A percentile compares a stretch with the other conserved stretches of the same genome.
phyloP scores from a whole-genome alignment of 2,797 vertebrate genomes.

The Notolabrus celidotus region DNA sequence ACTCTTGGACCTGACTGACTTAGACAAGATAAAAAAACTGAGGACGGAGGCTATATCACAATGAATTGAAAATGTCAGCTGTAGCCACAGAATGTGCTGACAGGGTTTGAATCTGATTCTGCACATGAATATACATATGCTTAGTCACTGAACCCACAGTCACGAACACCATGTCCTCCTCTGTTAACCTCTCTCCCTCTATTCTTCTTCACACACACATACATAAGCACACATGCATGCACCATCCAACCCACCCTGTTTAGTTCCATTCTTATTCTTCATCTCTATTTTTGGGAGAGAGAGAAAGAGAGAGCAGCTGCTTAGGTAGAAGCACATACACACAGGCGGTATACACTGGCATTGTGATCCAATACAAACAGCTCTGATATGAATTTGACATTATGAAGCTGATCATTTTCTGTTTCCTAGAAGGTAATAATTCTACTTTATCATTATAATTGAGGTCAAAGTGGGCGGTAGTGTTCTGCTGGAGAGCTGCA shows the following conservation, averaged over 20 bases:
- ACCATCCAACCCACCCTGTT: constrained; percentile 52
- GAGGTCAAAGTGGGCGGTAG: background rate
- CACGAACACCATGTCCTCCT: constrained; percentile 58
- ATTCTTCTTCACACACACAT: constrained; percentile 44
- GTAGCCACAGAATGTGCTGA: constrained; percentile 16
- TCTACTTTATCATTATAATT: background rate
- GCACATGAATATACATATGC: constrained; percentile 48
- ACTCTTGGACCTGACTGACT: constrained; percentile 15
- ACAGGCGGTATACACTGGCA: constrained; percentile 31
- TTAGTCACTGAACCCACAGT: constrained; percentile 55
- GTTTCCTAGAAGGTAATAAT: background rate
- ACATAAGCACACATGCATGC: constrained; percentile 11
- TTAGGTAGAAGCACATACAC: constrained; percentile 34
- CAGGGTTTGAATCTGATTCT: constrained; percentile 31
- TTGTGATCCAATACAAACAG: constrained; percentile 1
- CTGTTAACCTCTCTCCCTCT: constrained; percentile 59
- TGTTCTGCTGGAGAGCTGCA: background rate
- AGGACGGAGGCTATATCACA: constrained; percentile 11
- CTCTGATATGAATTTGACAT: background rate
- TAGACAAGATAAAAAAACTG: constrained; percentile 5
- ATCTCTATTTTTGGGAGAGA: constrained; percentile 76
- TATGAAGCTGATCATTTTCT: background rate
- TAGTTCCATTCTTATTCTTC: constrained; percentile 73
- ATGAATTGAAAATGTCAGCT: constrained; percentile 21
- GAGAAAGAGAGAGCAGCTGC: constrained; percentile 69